A percentile compares a stretch with the other conserved stretches of the same genome.
phyloP scores from a whole-genome alignment of 2,113 vertebrate genomes.

The Rhinopomastus cyanomelas region DNA sequence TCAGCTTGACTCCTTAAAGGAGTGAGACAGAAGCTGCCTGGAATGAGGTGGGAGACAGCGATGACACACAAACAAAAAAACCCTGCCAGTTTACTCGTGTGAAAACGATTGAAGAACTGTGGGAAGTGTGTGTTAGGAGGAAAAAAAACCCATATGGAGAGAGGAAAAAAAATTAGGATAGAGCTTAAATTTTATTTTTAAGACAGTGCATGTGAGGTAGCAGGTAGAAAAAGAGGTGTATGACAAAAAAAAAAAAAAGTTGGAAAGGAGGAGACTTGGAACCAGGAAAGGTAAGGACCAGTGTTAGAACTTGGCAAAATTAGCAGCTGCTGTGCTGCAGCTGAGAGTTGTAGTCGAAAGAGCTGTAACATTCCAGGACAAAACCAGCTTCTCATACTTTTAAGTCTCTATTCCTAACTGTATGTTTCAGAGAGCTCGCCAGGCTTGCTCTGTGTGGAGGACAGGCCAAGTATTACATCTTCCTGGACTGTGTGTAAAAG shows the following conservation, averaged over 20 bases:
- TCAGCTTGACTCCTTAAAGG: neutral
- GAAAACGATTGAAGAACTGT: neutral
- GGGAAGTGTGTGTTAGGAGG: neutral
- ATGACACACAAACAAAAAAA: neutral
- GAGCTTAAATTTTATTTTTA: neutral
- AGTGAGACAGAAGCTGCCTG: neutral
- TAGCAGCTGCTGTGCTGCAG: neutral
- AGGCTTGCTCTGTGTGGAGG: neutral
- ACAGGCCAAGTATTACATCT: neutral
- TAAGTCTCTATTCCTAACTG: neutral
- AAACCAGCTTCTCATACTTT: slow-evolving; percentile 1
- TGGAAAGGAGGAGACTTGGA: neutral
- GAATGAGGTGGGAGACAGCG: neutral
- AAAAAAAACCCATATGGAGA: too few species aligned
- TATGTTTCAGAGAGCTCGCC: neutral
- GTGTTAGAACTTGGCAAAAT: neutral
- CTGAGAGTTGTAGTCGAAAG: neutral
- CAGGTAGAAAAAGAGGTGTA: neutral
- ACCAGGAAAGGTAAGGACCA: neutral
- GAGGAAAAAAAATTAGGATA: neutral
- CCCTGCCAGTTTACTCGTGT: neutral
- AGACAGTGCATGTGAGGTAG: neutral
- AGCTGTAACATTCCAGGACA: neutral
- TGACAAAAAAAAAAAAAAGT: neutral
- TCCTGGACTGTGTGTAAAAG: neutral